phyloP scores from a whole-genome alignment of 2,797 vertebrate species.

The Eospalax fontanierii region DNA sequence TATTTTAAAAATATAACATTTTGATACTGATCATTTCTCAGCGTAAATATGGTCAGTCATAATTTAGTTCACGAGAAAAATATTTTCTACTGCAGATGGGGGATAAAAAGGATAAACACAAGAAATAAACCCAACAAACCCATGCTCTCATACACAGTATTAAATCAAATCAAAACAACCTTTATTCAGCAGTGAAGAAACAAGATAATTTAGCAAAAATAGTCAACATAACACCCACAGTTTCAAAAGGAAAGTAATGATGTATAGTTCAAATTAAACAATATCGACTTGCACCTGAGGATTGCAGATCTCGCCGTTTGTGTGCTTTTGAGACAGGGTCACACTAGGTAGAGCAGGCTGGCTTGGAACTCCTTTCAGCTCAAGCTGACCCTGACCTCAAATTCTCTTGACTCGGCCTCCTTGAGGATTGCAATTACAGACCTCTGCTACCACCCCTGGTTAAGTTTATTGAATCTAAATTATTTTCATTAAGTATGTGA shows the following conservation, averaged over 20 bases:
- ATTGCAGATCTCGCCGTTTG: background rate
- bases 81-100: conserved; percentile 57
- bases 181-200: conserved; percentile 66
- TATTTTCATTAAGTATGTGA: conserved; percentile 40
- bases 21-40: conserved; percentile 63
- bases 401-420: background rate
- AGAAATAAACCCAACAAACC: conserved; percentile 26
- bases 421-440: background rate
- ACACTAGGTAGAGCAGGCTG: background rate
- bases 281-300: conserved; percentile 35
- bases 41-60: conserved; percentile 61
- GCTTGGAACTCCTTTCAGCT: background rate
- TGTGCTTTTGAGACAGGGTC: background rate
- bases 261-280: conserved; percentile 66
- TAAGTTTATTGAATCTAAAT: conserved; percentile 47
- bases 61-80: conserved; percentile 70
- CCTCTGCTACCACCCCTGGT: background rate
- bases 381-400: background rate
- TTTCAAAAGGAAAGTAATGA: conserved; percentile 68
- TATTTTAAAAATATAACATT: conserved; percentile 68
- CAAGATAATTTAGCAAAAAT: conserved; percentile 17
- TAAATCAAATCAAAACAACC: conserved; percentile 68
- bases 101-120: background rate
- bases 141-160: background rate
- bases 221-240: conserved; percentile 60